A percentile compares a stretch with the other conserved stretches of the same genome.
These are phyloP conservation scores for Agelas oroides DNA, from an alignment of 37 sponge, comb jelly and placozoan genomes.

Conservation along the genomic window DNA sequence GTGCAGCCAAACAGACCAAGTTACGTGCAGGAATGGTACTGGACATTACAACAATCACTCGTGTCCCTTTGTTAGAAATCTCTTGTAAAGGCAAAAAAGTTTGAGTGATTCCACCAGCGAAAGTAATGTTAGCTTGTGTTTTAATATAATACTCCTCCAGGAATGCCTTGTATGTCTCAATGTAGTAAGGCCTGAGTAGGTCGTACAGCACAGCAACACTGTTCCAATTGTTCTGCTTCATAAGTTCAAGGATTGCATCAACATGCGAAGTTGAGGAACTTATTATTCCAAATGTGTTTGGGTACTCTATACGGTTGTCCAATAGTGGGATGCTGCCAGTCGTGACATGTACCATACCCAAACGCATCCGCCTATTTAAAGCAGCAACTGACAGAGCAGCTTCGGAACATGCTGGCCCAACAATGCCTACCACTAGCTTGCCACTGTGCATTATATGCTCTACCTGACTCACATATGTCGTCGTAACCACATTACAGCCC, in stretches of 20 bases:
- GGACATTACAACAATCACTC: constrained; percentile 28
- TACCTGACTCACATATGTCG: neutral
- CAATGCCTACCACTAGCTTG: constrained; percentile 36
- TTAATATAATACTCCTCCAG: neutral
- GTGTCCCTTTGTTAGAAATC: neutral
- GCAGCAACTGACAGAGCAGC: constrained; percentile 20
- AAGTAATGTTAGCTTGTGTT: no score
- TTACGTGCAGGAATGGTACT: neutral
- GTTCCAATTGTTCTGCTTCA: neutral
- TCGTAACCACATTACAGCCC: neutral
- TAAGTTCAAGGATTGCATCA: neutral
- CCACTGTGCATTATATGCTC: neutral
- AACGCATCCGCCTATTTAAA: neutral
- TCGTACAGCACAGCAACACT: constrained; percentile 12
- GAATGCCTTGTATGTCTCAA: neutral
- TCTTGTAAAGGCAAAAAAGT: constrained; percentile 5
- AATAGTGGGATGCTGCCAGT: neutral
- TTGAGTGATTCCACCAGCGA: no score
- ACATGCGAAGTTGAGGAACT: constrained; percentile 12
- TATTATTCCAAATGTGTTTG: constrained; percentile 27
- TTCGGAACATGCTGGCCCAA: constrained; percentile 42
- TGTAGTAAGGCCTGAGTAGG: neutral
- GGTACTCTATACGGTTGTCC: neutral
- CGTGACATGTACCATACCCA: constrained; percentile 14
- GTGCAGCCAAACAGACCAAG: constrained; percentile 34